phyloP scores from a whole-genome alignment of 2,113 vertebrate species.

The Leptodactylus fuscus region DNA sequence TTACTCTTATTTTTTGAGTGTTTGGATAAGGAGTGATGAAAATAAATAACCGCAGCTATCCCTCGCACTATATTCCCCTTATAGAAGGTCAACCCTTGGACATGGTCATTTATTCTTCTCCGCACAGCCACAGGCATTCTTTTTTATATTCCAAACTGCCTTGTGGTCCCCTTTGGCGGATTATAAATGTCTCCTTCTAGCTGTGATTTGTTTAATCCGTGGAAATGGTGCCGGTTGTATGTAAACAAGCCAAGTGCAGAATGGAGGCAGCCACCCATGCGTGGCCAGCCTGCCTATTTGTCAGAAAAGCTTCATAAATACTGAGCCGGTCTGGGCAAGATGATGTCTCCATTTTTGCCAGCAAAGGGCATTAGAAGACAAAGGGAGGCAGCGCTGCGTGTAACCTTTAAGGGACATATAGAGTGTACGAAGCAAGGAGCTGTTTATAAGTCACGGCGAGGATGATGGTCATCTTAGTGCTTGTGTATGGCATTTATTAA shows the following conservation, averaged over 20 bases:
- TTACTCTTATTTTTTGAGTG: slow-evolving; percentile 18
- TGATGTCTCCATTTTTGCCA: slow-evolving; percentile 96
- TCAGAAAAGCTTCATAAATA: slow-evolving; percentile 97
- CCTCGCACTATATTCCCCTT: slow-evolving; percentile 72
- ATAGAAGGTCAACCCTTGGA: slow-evolving; percentile 85
- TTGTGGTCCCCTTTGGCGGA: slow-evolving; percentile 86
- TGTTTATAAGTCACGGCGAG: slow-evolving; percentile 41
- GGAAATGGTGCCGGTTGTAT: slow-evolving; percentile 95
- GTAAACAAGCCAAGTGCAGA: slow-evolving; percentile 98
- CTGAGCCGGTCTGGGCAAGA: slow-evolving; percentile 81
- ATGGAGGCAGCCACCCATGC: slow-evolving; percentile 91
- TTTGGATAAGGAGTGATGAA: slow-evolving; percentile 53
- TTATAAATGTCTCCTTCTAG: slow-evolving; percentile 94
- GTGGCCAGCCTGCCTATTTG: slow-evolving; percentile 93
- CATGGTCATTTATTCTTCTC: slow-evolving; percentile 82
- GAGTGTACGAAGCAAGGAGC: slow-evolving; percentile 58
- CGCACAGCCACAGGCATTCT: slow-evolving; percentile 72
- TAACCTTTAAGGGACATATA: slow-evolving; percentile 79
- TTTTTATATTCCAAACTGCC: slow-evolving; percentile 82
- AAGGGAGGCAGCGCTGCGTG: slow-evolving; percentile 74
- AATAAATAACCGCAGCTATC: slow-evolving; percentile 54
- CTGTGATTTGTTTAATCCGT: slow-evolving; percentile 98
- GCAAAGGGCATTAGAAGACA: slow-evolving; percentile 87
- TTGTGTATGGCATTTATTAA: slow-evolving; percentile 18
- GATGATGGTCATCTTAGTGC: background rate